Conservation (phyloP, 92 coral and sea anemone species). For the Pocillopora grandis region DNA sequence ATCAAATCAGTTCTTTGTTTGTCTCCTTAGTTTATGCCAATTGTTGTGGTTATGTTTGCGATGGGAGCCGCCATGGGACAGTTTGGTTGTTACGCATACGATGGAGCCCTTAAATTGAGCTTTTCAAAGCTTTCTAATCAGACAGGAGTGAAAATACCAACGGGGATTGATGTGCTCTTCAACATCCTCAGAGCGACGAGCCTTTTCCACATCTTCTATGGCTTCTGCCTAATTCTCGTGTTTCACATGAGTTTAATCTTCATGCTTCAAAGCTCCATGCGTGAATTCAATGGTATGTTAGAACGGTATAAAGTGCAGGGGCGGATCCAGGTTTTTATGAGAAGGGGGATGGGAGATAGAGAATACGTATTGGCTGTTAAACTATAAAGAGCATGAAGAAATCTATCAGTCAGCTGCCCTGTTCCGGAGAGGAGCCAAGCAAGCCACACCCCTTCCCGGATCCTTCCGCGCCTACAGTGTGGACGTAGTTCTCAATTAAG, state of each 20-base stretch:
- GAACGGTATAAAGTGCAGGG: too few species aligned
- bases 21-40: constrained; percentile 66
- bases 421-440: too few species aligned
- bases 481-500: too few species aligned
- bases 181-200: constrained; percentile 88
- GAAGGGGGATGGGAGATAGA: too few species aligned
- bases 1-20: too few species aligned
- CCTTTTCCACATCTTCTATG: constrained; percentile 83
- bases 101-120: constrained; percentile 76
- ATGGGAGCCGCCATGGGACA: constrained; percentile 92
- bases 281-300: constrained; percentile 80
- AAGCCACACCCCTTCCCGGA: too few species aligned
- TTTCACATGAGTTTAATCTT: constrained; percentile 80
- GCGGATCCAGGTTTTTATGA: too few species aligned
- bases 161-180: constrained; percentile 64
- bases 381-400: too few species aligned
- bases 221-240: constrained; percentile 78
- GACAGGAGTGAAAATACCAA: constrained; percentile 61
- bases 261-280: constrained; percentile 94
- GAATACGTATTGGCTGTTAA: too few species aligned
- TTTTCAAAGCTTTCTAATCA: constrained; percentile 55
- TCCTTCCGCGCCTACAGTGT: too few species aligned
- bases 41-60: constrained; percentile 69
- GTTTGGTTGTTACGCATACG: constrained; percentile 89
- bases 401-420: too few species aligned